These are phyloP conservation scores for Ceryle rudis DNA, from an alignment of 2,797 vertebrate species.

Conservation along the genomic window DNA sequence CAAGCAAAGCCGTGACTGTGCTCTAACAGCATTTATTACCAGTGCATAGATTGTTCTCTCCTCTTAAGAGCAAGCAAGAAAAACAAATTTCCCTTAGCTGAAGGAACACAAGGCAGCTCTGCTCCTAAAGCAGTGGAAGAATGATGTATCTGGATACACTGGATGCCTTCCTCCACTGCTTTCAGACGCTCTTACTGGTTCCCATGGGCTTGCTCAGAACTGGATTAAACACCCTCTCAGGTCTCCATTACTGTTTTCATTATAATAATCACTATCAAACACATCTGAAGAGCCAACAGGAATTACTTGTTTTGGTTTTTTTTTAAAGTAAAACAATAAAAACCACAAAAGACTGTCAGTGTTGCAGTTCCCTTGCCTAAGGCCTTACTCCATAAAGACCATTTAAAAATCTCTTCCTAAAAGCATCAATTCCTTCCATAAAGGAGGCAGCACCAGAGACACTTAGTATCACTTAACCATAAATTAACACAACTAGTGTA, in stretches of 20 bases:
- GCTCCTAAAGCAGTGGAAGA: neutral
- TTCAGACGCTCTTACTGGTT: neutral
- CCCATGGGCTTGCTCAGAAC: neutral
- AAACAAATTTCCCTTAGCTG: neutral
- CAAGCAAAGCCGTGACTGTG: constrained; percentile 10
- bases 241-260: neutral
- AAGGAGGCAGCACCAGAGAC: neutral
- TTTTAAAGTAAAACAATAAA: neutral
- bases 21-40: constrained; percentile 5
- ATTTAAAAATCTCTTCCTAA: neutral
- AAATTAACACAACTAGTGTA: neutral
- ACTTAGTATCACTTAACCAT: neutral
- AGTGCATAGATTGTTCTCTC: neutral
- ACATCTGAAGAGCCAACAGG: neutral
- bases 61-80: neutral
- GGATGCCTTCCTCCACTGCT: neutral
- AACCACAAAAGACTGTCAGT: neutral
- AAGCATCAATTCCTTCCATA: neutral
- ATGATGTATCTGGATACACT: neutral
- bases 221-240: neutral
- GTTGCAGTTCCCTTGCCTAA: neutral
- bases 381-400: neutral
- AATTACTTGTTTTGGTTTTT: neutral
- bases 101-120: neutral
- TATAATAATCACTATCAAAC: neutral